Base-by-base conservation (phyloP, 2,888 invertebrate genomes). In the Stegophylla sp. region DNA sequence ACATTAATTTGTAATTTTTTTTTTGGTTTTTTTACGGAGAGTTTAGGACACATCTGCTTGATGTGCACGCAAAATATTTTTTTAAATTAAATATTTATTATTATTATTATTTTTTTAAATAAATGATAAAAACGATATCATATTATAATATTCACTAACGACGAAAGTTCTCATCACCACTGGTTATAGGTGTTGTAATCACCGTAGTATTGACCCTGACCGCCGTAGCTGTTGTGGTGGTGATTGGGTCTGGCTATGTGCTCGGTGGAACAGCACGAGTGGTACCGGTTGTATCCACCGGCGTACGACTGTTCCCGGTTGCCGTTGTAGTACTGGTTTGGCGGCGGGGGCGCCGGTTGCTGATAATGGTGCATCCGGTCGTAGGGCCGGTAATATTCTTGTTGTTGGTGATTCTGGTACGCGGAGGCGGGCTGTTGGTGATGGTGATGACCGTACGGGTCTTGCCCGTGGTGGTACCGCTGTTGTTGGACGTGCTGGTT, bases 301-400 rank as follows among this genome's bases (percentile, higher is more conserved):
- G 79, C 61, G 63, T 79, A 75, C 26, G 64, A 63, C 79, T 71
- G 71, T 61, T 79, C 79, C 23, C 79, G 77, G 45, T 69, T 64
- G 56, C 23, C 51, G 26, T 56, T 20, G 75, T 43, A 53, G 10
- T 56, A 66, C 9, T 76, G 53, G 12, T 43, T 1, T 3, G 41
- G 26, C 10, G 3, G n/a, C 15, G 43, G 17, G 28, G 4, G 3
- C 17, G 10, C 3, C 76, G n/a, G 64, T 59, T 51, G 63, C 15
- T 43, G 73, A 15, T 73, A 53, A 17, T 81, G 26, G 17, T 74
- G 74, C 56, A 53, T 72, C 26, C 73, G 64, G 26, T 77, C 72
- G 53, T 83, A 83, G 23, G 82, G 83, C 17, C 77, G 82, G 34
- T 82, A 82, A 20, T 82, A 83, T 10, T 79, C 83, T 82, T 82